Conservation (phyloP, 2,888 invertebrate species). For the Metalampra italica region DNA sequence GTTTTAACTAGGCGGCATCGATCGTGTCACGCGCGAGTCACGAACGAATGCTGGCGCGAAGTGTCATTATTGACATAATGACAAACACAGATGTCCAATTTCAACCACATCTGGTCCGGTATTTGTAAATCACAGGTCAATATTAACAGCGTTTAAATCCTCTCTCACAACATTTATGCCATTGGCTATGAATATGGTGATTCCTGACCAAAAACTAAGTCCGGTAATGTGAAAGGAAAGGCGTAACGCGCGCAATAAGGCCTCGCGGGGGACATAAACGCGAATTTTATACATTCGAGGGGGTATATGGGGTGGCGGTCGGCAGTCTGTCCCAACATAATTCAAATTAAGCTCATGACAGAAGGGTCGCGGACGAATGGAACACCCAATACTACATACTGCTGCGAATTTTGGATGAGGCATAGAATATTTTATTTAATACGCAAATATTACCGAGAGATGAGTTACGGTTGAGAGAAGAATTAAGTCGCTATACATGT, state of each 20-base stretch:
- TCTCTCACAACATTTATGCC: too few species aligned
- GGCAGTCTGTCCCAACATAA: conserved; percentile 53
- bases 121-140: too few species aligned
- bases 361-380: conserved; percentile 38
- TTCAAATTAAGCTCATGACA: conserved; percentile 72
- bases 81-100: too few species aligned
- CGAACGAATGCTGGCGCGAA: too few species aligned
- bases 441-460: too few species aligned
- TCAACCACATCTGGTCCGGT: too few species aligned
- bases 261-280: conserved; percentile 38
- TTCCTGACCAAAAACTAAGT: not conserved
- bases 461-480: too few species aligned
- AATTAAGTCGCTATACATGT: too few species aligned
- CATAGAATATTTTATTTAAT: not conserved
- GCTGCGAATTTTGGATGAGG: conserved; percentile 13
- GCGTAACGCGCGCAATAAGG: conserved; percentile 29
- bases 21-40: too few species aligned
- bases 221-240: conserved; percentile 33
- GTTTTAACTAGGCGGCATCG: too few species aligned
- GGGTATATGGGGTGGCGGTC: conserved; percentile 35
- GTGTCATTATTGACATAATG: too few species aligned
- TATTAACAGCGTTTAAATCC: too few species aligned
- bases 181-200: not conserved
- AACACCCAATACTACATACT: not conserved
- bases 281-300: conserved; percentile 52